phyloP scores from a whole-genome alignment of 2,113 vertebrate genomes.

The Ceyx cyanopectus region DNA sequence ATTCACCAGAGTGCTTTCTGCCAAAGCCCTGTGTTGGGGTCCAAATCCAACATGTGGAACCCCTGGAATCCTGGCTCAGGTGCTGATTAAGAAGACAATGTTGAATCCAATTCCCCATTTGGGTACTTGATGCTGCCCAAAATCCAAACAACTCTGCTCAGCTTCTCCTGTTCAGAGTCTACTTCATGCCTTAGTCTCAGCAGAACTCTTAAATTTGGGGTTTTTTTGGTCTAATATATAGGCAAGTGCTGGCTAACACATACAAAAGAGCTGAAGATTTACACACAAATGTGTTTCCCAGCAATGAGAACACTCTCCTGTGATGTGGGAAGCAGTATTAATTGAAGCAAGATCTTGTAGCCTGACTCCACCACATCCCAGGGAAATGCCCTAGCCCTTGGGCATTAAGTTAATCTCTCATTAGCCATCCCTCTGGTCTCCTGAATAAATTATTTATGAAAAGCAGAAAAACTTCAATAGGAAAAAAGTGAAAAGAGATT shows the following conservation, averaged over 20 bases:
- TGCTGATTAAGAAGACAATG: not conserved
- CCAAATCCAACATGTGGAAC: not conserved
- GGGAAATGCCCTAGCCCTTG: conserved; percentile 66
- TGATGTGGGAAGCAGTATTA: conserved; percentile 70
- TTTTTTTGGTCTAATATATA: not conserved
- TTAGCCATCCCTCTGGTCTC: conserved; percentile 63
- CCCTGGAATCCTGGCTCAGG: not conserved
- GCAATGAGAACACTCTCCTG: conserved; percentile 31
- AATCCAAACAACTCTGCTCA: not conserved
- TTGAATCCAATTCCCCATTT: not conserved
- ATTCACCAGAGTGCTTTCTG: not conserved
- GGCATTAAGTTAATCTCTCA: conserved; percentile 67
- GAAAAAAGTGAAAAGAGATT: conserved; percentile 63
- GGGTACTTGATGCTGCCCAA: not conserved
- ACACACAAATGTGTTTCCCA: conserved; percentile 39
- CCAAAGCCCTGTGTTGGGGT: not conserved
- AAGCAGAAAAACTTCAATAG: conserved; percentile 63
- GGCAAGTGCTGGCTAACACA: not conserved
- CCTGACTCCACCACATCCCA: conserved; percentile 68
- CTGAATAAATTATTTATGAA: conserved; percentile 71
- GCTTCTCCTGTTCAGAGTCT: not conserved
- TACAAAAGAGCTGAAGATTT: conserved; percentile 41
- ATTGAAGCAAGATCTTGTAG: conserved; percentile 64
- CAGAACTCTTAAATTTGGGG: not conserved
- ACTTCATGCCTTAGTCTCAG: not conserved